Conservation (phyloP, 2,113 vertebrate genomes). For the Noctilio leporinus region DNA sequence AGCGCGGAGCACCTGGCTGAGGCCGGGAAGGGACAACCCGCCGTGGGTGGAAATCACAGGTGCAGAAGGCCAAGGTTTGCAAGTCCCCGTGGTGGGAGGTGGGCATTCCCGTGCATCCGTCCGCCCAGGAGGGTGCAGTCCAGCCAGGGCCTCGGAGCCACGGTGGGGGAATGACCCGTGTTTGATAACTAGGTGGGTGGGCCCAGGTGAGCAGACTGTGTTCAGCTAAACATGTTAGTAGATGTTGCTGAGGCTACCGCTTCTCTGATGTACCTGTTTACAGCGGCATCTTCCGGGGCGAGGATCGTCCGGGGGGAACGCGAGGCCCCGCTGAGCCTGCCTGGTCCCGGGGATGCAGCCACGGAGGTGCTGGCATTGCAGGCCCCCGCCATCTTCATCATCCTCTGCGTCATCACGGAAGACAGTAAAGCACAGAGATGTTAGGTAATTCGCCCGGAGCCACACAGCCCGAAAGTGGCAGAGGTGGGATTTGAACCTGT, state of each 20-base stretch:
- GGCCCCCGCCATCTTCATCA: accelerated
- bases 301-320: not conserved
- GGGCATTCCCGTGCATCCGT: accelerated
- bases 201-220: not conserved
- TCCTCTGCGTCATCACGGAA: not conserved
- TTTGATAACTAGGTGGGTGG: not conserved
- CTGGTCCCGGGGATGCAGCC: accelerated
- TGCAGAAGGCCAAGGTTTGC: accelerated
- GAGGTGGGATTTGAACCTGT: not conserved
- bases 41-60: accelerated
- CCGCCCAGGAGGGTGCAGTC: accelerated
- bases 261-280: accelerated
- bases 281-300: not conserved
- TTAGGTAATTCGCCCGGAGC: too few relatives aligned
- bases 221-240: accelerated
- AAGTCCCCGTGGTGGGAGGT: accelerated
- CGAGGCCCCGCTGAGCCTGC: not conserved
- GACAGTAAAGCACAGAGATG: not conserved
- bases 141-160: not conserved
- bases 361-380: accelerated
- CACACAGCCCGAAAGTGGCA: not conserved
- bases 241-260: not conserved
- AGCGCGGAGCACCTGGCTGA: accelerated
- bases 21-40: accelerated
- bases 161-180: too few relatives aligned